Percentiles rank a stretch among this genome's conserved stretches.
These are phyloP conservation scores for Carapus acus DNA, from an alignment of 2,797 vertebrate genomes.

Conservation along the genomic window DNA sequence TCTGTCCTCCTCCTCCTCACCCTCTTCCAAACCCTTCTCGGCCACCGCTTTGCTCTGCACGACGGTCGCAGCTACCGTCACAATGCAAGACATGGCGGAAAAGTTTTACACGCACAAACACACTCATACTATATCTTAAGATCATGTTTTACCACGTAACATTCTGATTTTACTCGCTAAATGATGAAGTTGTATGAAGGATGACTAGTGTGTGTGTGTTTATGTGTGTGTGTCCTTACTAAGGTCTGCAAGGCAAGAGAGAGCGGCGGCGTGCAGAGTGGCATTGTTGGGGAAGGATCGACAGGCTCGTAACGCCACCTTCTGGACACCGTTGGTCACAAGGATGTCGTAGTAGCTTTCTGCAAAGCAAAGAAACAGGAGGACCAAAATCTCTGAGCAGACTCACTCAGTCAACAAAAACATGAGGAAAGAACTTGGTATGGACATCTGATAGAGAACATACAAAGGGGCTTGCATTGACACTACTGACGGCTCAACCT, in stretches of 20 bases:
- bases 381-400: background rate
- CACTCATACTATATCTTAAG: no score
- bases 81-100: no score
- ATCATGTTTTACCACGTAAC: no score
- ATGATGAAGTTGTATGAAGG: conserved; percentile 3
- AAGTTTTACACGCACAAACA: background rate
- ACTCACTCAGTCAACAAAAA: no score
- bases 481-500: no score
- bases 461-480: no score
- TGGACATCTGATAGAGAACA: no score
- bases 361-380: conserved; percentile 35
- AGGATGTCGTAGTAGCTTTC: conserved; percentile 93
- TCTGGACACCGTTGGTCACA: conserved; percentile 86
- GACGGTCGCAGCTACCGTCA: conserved; percentile 85
- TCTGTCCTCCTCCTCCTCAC: conserved; percentile 70
- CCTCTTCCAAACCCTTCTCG: conserved; percentile 64
- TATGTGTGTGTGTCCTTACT: conserved; percentile 73
- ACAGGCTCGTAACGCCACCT: conserved; percentile 79
- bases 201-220: conserved; percentile 8
- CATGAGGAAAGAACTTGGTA: no score
- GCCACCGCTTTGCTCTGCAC: conserved; percentile 81
- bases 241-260: conserved; percentile 85
- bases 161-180: background rate
- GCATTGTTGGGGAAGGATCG: conserved; percentile 75
- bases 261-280: conserved; percentile 76